Evolutionary conservation across 2,797 vertebrate species (phyloP).

Genomic region (Lepus oiostolus): DNA sequence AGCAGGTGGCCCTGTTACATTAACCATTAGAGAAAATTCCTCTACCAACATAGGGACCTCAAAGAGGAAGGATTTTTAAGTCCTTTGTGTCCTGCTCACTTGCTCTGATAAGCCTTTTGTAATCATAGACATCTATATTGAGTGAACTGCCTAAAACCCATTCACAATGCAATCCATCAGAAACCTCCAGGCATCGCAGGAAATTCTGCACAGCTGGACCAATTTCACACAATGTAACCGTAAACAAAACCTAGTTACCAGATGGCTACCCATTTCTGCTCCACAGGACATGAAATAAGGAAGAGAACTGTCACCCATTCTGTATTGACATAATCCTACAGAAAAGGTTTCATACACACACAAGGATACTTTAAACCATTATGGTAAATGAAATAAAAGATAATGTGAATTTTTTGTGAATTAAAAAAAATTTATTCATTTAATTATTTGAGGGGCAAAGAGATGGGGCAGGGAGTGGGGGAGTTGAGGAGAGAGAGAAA

Average conservation of each 20-base stretch:
- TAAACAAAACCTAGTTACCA: background rate
- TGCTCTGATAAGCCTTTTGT: background rate
- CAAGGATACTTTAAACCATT: background rate
- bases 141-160: background rate
- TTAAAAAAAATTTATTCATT: no score
- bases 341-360: background rate
- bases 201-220: background rate
- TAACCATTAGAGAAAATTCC: fast-evolving
- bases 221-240: background rate
- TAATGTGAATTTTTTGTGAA: no score
- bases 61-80: background rate
- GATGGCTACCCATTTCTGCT: no score
- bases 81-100: background rate
- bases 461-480: no score
- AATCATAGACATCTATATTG: background rate
- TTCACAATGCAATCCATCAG: background rate
- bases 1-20: constrained; percentile 83
- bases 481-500: no score
- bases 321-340: background rate
- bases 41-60: background rate
- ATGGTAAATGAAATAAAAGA: no score
- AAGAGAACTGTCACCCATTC: background rate
- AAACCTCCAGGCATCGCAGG: background rate
- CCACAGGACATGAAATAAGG: background rate
- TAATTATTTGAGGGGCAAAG: no score